Base-by-base conservation (phyloP, 1,140 invertebrate genomes). In the Thaumatotibia leucotreta region DNA sequence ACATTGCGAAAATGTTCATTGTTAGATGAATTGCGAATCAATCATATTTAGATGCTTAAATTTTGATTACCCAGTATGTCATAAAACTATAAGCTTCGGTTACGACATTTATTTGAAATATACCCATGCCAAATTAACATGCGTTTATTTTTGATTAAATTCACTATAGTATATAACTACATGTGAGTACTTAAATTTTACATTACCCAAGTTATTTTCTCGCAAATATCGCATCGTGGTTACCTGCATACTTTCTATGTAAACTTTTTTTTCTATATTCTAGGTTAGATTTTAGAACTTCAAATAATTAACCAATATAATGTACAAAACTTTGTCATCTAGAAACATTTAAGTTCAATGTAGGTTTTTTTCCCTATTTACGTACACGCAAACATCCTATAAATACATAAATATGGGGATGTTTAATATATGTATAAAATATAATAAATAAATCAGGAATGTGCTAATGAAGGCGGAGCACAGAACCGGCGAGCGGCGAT, bases 401-500 rank as follows among this genome's bases (percentile, higher is more conserved):
- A n/a, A n/a, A n/a, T n/a, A n/a, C 9, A 20, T 45, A 45, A 45
- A 17, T 45, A 8, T 45, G 8, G 17, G 17, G 14, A 6, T 5
- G n/a, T 17, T 20, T 20, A 20, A 0, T 0, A 66, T 35, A 54
- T n/a, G n/a, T 63, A 67, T 63, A 31, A 33, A 76, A 80, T 84
- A 78, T 80, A 78, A 82, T 69, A 88, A 91, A 88, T 89, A 91
- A 91, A 84, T 86, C 84, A 87, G 82, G 88, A 88, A 91, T 91
- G 86, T 86, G 82, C 82, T 88, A 89, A 91, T 88, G 76, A 76
- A 65, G 74, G 74, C 72, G 77, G 76, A 74, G 76, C 81, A 80
- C 77, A 80, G 76, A 72, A 73, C 67, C 69, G 67, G 4, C 5
- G 10, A 22, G 11, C 58, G 67, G 58, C 63, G 70, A 64, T 17